Conservation (phyloP, 2,113 vertebrate species). For the Stigmatopora nigra region DNA sequence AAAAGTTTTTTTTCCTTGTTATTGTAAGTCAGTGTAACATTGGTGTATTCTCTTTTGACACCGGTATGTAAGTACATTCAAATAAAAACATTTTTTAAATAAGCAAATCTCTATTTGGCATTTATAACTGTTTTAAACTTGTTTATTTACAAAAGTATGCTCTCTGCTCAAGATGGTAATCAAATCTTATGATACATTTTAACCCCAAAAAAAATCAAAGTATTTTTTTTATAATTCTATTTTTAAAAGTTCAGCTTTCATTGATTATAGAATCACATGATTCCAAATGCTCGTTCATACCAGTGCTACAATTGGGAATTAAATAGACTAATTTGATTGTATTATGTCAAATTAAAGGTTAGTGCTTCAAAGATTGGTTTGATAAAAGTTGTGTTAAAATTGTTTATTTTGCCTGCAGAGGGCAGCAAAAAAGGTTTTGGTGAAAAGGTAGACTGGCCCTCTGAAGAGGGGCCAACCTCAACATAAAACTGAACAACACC, state of each 20-base stretch:
- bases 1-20: constrained; percentile 57
- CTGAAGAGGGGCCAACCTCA: background rate
- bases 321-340: too few relatives aligned
- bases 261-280: too few relatives aligned
- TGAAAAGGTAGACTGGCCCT: background rate
- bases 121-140: background rate
- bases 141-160: background rate
- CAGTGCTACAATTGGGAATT: too few relatives aligned
- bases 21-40: constrained; percentile 67
- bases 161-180: background rate
- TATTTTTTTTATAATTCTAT: too few relatives aligned
- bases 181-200: background rate
- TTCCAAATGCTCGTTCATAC: too few relatives aligned
- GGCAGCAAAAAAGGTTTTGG: constrained; percentile 32
- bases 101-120: constrained; percentile 1
- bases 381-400: too few relatives aligned
- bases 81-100: constrained; percentile 70
- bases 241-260: too few relatives aligned
- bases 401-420: constrained; percentile 31
- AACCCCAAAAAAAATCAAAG: too few relatives aligned
- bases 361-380: too few relatives aligned
- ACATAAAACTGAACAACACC: background rate
- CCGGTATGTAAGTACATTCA: constrained; percentile 71
- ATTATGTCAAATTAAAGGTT: too few relatives aligned
- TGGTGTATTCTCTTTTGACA: constrained; percentile 67